These are phyloP conservation scores for Erethizon dorsatum DNA, from an alignment of 2,797 vertebrate species.

Conservation along the genomic window DNA sequence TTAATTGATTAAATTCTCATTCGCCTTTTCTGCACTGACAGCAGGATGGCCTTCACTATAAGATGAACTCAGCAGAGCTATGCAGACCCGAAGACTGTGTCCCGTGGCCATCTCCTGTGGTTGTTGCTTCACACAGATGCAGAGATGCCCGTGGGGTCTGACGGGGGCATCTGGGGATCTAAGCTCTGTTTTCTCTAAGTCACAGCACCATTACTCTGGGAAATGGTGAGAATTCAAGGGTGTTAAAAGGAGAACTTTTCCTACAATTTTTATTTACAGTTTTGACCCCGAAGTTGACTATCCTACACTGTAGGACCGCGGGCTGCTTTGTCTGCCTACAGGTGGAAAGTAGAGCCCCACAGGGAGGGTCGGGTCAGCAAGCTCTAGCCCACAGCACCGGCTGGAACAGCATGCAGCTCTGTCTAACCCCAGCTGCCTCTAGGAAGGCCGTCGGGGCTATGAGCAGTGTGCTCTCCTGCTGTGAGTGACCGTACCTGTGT, in stretches of 20 bases:
- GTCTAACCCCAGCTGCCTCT: background rate
- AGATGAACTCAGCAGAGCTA: background rate
- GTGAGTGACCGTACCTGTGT: background rate
- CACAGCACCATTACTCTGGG: background rate
- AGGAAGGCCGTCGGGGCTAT: background rate
- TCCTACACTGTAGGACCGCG: background rate
- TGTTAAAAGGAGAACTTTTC: constrained; percentile 15
- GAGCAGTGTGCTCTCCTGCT: background rate
- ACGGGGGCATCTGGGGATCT: background rate
- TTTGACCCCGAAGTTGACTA: background rate
- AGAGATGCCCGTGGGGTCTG: background rate
- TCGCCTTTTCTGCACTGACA: background rate
- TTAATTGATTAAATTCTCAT: constrained; percentile 19
- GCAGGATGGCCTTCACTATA: constrained; percentile 2
- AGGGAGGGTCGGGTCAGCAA: background rate
- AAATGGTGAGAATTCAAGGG: background rate
- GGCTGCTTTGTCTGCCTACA: background rate
- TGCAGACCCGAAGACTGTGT: background rate
- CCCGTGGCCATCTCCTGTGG: background rate
- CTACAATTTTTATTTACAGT: background rate
- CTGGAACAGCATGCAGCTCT: background rate
- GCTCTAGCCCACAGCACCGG: background rate
- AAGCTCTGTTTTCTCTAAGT: background rate
- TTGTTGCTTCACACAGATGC: background rate
- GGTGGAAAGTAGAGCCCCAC: constrained; percentile 37